Evolutionary conservation across 2,797 vertebrate species (phyloP), one percentile per base, ranked within the genome.

Genomic region (Trachops cirrhosus): DNA sequence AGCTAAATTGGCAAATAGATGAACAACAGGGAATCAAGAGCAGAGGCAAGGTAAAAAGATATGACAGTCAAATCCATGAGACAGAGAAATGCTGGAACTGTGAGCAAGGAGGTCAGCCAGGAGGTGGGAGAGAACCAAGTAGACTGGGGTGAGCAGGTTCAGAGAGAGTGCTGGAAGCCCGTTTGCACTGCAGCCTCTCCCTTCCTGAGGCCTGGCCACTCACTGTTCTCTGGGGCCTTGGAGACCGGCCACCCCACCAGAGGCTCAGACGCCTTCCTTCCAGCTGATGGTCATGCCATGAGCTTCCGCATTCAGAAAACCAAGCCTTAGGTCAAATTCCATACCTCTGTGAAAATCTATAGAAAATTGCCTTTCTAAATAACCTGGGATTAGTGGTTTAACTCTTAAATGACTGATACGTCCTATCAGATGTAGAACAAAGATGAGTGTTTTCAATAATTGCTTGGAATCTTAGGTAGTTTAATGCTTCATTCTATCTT

Each of bases 321-420:
- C 89, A 97, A 98, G 84, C 88, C 85, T 92, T 95, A 94, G 93
- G 94, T 97, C 83, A 96, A 97, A 98, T 97, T 96, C 93, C 48
- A 96, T 92, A 44, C 73, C 34, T 70, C 78, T 91, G 64, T 95
- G 92, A 75, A 98, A 97, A 97, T 91, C 95, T 95, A 93, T 80
- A 84, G 77, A 95, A 98, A 98, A 97, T 89, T 97, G 96, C 44
- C 50, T 62, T 93, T 94, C 84, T 92, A 97, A 79, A 94, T 92
- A 95, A 98, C 87, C 24, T 19, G 77, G 37, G 74, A 89, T 86
- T 97, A 97, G 91, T 78, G 75, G n/a, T 97, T 97, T 91, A 75
- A 68, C 84, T 92, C 26, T 39, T 77, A 89, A 89, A 64, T 94
- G 75, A 50, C 84, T 77, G 19, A 73, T 71, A 97, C 59, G 97